Evolutionary conservation across 1,140 invertebrate species (phyloP).

Genomic region (Lysiphlebus fabarum): DNA sequence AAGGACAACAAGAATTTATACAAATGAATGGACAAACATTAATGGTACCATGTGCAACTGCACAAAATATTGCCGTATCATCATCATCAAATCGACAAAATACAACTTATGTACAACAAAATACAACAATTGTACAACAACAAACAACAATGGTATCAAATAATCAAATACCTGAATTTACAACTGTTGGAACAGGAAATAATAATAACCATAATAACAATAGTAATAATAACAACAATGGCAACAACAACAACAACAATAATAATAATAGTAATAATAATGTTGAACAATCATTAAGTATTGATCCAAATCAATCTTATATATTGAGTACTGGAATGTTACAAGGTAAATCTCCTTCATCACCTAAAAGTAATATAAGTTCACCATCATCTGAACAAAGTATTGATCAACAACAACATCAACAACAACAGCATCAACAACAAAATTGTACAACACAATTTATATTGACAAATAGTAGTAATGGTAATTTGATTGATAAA

Average conservation of each 20-base stretch:
- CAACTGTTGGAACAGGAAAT: constrained; percentile 32
- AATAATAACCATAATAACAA: background rate
- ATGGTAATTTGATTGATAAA: constrained; percentile 40
- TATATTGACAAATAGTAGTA: constrained; percentile 49
- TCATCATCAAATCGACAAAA: constrained; percentile 65
- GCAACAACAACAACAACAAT: too few relatives aligned
- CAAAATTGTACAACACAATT: constrained; percentile 32
- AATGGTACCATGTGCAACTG: constrained; percentile 72
- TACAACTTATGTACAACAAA: constrained; percentile 70
- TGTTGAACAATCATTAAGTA: constrained; percentile 54
- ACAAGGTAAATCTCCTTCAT: constrained; percentile 43
- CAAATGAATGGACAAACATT: constrained; percentile 71
- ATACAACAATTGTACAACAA: constrained; percentile 67
- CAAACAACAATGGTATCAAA: constrained; percentile 71
- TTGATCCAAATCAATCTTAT: constrained; percentile 55
- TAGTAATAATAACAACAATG: too few relatives aligned
- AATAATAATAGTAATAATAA: constrained; percentile 35
- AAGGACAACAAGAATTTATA: constrained; percentile 67
- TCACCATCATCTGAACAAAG: constrained; percentile 43
- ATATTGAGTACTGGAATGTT: constrained; percentile 48
- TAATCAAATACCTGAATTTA: constrained; percentile 60
- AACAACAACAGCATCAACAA: constrained; percentile 39
- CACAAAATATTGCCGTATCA: constrained; percentile 59
- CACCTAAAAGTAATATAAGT: constrained; percentile 44
- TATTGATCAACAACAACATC: constrained; percentile 25